Conservation (phyloP, 2,888 invertebrate genomes). For the Nowickia ferox region DNA sequence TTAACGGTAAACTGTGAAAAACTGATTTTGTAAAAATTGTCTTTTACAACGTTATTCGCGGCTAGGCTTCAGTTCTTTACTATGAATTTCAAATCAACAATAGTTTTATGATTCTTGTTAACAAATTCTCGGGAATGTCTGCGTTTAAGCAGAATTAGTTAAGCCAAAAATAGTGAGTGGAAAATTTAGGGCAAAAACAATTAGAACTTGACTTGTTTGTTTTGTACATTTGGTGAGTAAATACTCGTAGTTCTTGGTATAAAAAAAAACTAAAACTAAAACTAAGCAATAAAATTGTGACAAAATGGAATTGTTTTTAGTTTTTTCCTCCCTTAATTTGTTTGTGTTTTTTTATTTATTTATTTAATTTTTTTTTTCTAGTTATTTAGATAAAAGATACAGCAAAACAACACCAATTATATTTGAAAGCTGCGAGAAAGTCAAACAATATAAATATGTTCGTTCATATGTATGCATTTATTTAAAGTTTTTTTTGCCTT, state of each 20-base stretch:
- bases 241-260: background rate
- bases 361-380: constrained; percentile 10
- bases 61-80: too few relatives aligned
- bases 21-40: too few relatives aligned
- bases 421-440: constrained; percentile 38
- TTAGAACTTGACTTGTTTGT: background rate
- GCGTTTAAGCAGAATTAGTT: too few relatives aligned
- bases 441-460: background rate
- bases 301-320: constrained; percentile 49
- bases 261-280: constrained; percentile 11
- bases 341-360: too few relatives aligned
- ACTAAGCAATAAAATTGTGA: constrained; percentile 26
- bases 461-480: background rate
- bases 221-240: background rate
- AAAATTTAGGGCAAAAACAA: background rate
- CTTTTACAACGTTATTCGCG: too few relatives aligned
- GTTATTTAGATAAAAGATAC: constrained; percentile 56
- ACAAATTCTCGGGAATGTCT: too few relatives aligned
- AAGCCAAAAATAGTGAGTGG: too few relatives aligned
- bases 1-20: too few relatives aligned
- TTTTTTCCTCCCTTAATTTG: background rate
- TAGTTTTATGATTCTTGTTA: too few relatives aligned
- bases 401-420: constrained; percentile 9
- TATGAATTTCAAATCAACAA: too few relatives aligned
- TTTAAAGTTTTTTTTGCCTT: background rate